A percentile compares a stretch with the other conserved stretches of the same genome.
These are phyloP conservation scores for Harpagoxenus sublaevis DNA, from an alignment of 2,888 invertebrate genomes.

Conservation along the genomic window DNA sequence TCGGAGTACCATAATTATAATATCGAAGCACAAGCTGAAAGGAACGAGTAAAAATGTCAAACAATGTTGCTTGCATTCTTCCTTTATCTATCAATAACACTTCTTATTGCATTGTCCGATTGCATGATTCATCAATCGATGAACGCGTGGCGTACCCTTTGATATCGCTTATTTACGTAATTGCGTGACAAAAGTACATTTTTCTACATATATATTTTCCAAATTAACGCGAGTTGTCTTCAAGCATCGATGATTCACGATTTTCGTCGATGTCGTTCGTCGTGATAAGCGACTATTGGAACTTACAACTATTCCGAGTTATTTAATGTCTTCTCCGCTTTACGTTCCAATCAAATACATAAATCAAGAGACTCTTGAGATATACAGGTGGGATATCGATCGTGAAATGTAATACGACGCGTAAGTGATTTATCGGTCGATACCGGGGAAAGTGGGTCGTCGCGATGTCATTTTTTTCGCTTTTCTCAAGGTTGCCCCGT, in stretches of 20 bases:
- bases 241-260: neutral
- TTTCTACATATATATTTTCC: neutral
- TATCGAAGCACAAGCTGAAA: neutral
- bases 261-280: neutral
- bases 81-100: neutral
- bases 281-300: neutral
- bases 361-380: neutral
- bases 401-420: constrained; percentile 6
- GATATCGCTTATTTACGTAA: constrained; percentile 7
- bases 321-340: neutral
- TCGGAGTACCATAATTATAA: neutral
- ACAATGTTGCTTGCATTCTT: neutral
- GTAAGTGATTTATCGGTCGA: constrained; percentile 29
- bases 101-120: neutral
- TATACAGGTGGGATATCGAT: neutral
- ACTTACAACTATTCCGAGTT: neutral
- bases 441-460: constrained; percentile 35
- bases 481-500: constrained; percentile 16
- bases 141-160: neutral
- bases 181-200: neutral
- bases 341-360: constrained; percentile 2
- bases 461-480: constrained; percentile 23
- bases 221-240: neutral
- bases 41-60: neutral
- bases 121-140: neutral